These are phyloP conservation scores for Gadus chalcogrammus DNA, from an alignment of 2,113 vertebrate genomes.

Conservation along the genomic window DNA sequence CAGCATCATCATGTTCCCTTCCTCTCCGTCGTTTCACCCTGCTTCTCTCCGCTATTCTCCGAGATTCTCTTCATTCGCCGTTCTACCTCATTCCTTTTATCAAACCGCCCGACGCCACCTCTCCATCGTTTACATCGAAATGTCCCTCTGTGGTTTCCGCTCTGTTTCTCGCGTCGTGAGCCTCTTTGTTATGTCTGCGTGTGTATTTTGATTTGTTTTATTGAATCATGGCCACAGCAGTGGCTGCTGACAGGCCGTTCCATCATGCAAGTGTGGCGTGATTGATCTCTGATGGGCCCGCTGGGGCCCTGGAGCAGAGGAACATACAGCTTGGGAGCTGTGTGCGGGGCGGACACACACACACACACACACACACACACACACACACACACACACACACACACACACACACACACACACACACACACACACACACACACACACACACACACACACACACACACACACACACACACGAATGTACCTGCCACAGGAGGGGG, in stretches of 20 bases:
- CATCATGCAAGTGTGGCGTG: slow-evolving; percentile 62
- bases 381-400: slow-evolving; percentile 4
- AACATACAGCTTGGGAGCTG: slow-evolving; percentile 34
- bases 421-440: too few species aligned
- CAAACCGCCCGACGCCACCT: neutral
- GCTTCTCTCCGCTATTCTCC: neutral
- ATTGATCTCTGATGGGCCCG: slow-evolving; percentile 69
- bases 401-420: neutral
- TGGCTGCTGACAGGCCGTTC: slow-evolving; percentile 65
- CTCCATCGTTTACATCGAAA: slow-evolving; percentile 43
- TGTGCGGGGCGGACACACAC: slow-evolving; percentile 7
- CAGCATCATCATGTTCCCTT: neutral
- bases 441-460: too few species aligned
- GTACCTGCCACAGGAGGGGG: neutral
- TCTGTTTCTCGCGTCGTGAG: slow-evolving; percentile 33
- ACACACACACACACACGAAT: neutral
- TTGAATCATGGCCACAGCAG: slow-evolving; percentile 67
- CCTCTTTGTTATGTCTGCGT: slow-evolving; percentile 43
- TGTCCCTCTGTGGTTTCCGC: slow-evolving; percentile 40
- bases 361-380: slow-evolving; percentile 8
- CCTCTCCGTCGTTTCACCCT: slow-evolving; percentile 6
- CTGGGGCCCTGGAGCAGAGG: slow-evolving; percentile 51
- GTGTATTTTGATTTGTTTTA: slow-evolving; percentile 63
- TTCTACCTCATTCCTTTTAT: neutral
- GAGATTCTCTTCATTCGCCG: neutral